phyloP scores from a whole-genome alignment of 2,797 vertebrate species.

The Aphelocoma californica region DNA sequence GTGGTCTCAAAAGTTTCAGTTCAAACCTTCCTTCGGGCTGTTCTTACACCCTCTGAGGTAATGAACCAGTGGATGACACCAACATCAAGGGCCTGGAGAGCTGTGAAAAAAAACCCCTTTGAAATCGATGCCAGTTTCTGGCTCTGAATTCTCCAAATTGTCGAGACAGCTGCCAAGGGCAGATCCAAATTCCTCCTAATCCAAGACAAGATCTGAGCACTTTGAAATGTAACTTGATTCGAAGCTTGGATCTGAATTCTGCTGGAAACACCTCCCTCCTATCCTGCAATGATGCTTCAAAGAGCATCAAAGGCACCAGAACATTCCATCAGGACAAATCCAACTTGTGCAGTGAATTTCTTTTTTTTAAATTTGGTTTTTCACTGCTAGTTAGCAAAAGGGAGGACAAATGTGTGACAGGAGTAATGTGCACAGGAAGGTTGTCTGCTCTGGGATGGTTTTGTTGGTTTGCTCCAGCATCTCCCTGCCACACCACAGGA shows the following conservation, averaged over 20 bases:
- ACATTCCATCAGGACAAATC: neutral
- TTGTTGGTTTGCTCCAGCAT: neutral
- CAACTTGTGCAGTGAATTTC: neutral
- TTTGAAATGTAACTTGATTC: neutral
- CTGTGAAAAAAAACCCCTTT: neutral
- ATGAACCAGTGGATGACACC: neutral
- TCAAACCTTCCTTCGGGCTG: neutral
- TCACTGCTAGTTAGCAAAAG: neutral
- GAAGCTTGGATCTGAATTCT: neutral
- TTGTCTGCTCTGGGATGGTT: neutral
- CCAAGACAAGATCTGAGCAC: neutral
- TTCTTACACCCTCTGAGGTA: neutral
- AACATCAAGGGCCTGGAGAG: neutral
- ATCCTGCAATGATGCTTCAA: neutral
- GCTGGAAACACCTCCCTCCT: neutral
- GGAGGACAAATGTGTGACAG: no score
- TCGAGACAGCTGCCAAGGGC: neutral
- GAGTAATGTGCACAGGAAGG: accelerated
- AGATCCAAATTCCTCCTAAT: slow-evolving; percentile 6
- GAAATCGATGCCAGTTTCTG: neutral
- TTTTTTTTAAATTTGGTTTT: neutral
- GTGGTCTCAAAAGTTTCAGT: neutral
- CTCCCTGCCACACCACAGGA: neutral
- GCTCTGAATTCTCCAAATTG: neutral
- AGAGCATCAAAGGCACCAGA: neutral